A percentile compares a stretch with the other conserved stretches of the same genome.
Conservation (phyloP, 2,797 vertebrate species). For the Adelosebastes latens region DNA sequence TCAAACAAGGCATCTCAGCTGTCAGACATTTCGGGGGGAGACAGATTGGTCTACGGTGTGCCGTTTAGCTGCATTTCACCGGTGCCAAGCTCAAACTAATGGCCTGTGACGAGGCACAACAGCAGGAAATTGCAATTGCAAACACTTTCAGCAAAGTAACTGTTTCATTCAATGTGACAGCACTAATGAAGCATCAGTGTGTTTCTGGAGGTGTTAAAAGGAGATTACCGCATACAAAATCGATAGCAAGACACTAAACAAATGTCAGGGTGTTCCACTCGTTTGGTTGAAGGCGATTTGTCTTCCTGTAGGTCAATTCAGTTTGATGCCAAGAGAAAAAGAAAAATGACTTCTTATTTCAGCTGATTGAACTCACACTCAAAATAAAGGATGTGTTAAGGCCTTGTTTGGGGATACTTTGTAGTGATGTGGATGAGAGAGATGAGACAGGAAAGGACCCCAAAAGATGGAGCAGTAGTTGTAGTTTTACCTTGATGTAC, state of each 20-base stretch:
- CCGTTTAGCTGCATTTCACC: constrained; percentile 68
- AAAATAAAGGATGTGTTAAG: neutral
- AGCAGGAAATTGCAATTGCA: constrained; percentile 80
- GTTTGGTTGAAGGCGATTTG: constrained; percentile 59
- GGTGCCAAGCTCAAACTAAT: constrained; percentile 74
- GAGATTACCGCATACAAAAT: constrained; percentile 70
- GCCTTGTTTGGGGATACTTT: neutral
- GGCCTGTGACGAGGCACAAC: constrained; percentile 77
- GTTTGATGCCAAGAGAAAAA: constrained; percentile 35
- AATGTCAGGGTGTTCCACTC: constrained; percentile 66
- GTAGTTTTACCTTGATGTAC: constrained; percentile 84
- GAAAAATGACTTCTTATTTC: constrained; percentile 31
- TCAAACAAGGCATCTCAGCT: constrained; percentile 69
- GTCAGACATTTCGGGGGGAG: constrained; percentile 76
- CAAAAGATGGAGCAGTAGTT: neutral
- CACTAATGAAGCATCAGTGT: constrained; percentile 77
- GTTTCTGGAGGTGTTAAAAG: constrained; percentile 73
- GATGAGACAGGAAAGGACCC: neutral
- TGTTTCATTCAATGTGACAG: constrained; percentile 78
- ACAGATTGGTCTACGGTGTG: constrained; percentile 68
- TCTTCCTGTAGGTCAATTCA: constrained; percentile 54
- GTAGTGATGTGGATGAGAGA: neutral
- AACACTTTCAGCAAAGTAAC: constrained; percentile 76
- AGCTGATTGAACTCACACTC: constrained; percentile 22
- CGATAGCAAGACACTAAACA: constrained; percentile 70